Conservation (phyloP, 2,888 invertebrate species). For the Autographa pulchrina region DNA sequence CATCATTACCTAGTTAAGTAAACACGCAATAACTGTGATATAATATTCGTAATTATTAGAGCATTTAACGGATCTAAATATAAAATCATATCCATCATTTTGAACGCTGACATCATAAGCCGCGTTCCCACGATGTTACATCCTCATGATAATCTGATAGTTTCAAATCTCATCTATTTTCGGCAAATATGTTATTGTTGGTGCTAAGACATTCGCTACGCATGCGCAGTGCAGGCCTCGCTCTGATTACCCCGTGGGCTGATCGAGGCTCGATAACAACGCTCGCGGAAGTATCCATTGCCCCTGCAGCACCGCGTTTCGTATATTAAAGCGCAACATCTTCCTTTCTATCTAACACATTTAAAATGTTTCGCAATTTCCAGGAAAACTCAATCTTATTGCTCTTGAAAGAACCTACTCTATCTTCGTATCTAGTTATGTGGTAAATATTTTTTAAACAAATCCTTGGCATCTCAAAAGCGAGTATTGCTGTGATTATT, state of each 20-base stretch:
- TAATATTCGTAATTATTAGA: conserved; percentile 44
- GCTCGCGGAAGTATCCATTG: conserved; percentile 66
- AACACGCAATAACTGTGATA: conserved; percentile 44
- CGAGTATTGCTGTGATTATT: conserved; percentile 54
- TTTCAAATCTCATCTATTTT: conserved; percentile 46
- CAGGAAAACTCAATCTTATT: conserved; percentile 49
- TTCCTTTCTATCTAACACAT: conserved; percentile 58
- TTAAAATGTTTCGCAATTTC: conserved; percentile 56
- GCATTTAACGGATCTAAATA: conserved; percentile 35
- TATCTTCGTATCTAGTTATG: conserved; percentile 3
- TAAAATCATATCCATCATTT: conserved; percentile 32
- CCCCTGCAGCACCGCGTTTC: conserved; percentile 48
- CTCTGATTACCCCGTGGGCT: conserved; percentile 69
- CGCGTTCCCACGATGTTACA: conserved; percentile 50
- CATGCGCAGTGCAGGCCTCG: conserved; percentile 67
- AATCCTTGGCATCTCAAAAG: conserved; percentile 39
- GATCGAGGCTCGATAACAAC: conserved; percentile 67
- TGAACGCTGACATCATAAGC: conserved; percentile 34
- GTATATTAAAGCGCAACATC: conserved; percentile 57
- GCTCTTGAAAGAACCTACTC: conserved; percentile 20
- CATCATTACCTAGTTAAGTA: conserved; percentile 14
- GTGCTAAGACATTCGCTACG: conserved; percentile 61
- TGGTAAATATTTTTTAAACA: conserved; percentile 28
- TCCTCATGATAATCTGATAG: conserved; percentile 35
- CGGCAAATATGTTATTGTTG: conserved; percentile 47